Evolutionary conservation across 2,797 vertebrate species (phyloP), one percentile per base, ranked within the genome.

Genomic region (Hapalemur alaotrensis): DNA sequence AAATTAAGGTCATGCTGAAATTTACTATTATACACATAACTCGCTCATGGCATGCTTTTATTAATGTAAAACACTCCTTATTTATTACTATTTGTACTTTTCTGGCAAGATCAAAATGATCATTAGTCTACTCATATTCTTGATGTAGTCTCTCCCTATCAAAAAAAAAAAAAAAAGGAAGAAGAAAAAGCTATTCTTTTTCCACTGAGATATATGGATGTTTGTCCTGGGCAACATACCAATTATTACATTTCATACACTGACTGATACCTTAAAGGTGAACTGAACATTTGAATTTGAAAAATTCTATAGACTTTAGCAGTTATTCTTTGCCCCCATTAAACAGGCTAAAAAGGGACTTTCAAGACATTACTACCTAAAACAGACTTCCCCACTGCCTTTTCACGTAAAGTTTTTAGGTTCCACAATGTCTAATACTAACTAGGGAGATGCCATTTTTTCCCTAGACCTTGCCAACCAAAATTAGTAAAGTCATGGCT

Each of bases 1-100:
- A 98, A 97, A 98, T 96, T 67, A 96, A 98, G 95, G 84, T 91
- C 97, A 82, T 69, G 73, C 46, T 94, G 81, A 2, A 48, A 95
- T 95, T 97, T 97, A 93, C 65, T 54, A 25, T 15, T 76, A 41
- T 57, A 4, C 17, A 91, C 43, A 76, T 38, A 84, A 0, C 54
- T 92, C 0, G 0, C 73, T 89, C 83, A 85, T 0, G 0, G 88
- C 63, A 75, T 8, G 78, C 4, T 50, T 67, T 96, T 94, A 93
- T 83, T 95, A 96, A 96, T 79, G 78, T 1, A 23, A 95, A 82
- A 94, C 0, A 0, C 15, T 94, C 89, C 86, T 96, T 75, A 54
- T 96, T 97, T 98, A 96, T 96, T 96, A 96, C 0, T n/a, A 96
- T 48, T 80, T 95, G 67, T 52, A 78, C 93, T 97, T 96, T 91